Base-by-base conservation (phyloP, 2,888 invertebrate species). In the Tupiocoris notatus region DNA sequence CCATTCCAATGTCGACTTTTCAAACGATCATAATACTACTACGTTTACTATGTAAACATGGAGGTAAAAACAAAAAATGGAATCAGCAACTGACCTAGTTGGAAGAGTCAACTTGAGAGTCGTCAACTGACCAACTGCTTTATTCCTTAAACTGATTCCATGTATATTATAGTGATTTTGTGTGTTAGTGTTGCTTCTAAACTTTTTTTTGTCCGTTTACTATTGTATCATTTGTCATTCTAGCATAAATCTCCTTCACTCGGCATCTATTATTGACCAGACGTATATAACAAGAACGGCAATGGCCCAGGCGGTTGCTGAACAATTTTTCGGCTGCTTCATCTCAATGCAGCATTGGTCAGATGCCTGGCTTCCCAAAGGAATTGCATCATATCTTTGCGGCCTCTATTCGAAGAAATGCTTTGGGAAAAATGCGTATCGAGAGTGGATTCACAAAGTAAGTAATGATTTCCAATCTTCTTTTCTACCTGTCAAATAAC, bases 261-360 rank as follows among this genome's bases (percentile, higher is more conserved):
- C 95, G 0, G 91, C 92, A 67, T 92, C 94, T 25, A 93, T 96
- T 68, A 92, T 96, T 78, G 96, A 96, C 84, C 97, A 97, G 84
- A 95, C 95, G 0, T 95, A 95, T 82, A 85, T 88, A 0, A 94
- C 96, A 0, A 88, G 98, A 58, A 93, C 92, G 80, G 90, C 92
- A 0, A 94, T 98, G 92, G 95, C 98, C 0, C 91, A 93, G 82
- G 96, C 96, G 0, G 91, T 99, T n/a, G 98, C 98, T 0, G 94
- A 96, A 83, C 99, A 99, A 85, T 99, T 98, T 86, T 99, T 99
- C 82, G 97, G 98, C 1, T 97, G 96, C 83, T 99, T 97, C 83
- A 96, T 99, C 78, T 94, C 96, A 0, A 96, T 96, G 89, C 93
- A 95, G 84, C 94, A 94, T 83, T 98, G 98, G 95, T 93, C 94